Percentiles rank a stretch among this genome's conserved stretches.
These are phyloP conservation scores for Leiothrix lutea DNA, from an alignment of 2,113 vertebrate genomes.

Conservation along the genomic window DNA sequence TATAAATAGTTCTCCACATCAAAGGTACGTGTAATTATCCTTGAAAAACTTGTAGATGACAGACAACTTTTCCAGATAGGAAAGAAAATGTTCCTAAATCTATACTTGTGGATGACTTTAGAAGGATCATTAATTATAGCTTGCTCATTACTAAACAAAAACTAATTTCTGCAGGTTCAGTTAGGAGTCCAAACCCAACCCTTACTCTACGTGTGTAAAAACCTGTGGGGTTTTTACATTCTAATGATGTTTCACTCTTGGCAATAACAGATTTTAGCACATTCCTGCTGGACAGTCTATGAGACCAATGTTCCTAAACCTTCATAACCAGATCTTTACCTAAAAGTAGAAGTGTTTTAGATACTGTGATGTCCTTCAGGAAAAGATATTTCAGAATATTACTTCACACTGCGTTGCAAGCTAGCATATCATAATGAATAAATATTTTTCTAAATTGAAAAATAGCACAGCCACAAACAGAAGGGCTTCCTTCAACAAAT, in stretches of 20 bases:
- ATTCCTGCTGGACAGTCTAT: not conserved
- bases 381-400: not conserved
- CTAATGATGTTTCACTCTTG: not conserved
- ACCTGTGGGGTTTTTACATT: not conserved
- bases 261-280: not conserved
- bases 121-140: not conserved
- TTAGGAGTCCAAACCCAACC: not conserved
- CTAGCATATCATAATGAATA: not conserved
- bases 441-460: not conserved
- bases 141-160: not conserved
- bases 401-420: not conserved
- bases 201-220: not conserved
- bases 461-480: not conserved
- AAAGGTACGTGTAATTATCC: not conserved
- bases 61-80: not conserved
- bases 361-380: not conserved
- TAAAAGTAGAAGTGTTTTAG: not conserved
- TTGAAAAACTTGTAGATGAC: not conserved
- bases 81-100: not conserved
- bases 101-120: not conserved
- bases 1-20: not conserved
- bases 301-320: not conserved
- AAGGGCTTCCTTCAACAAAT: not conserved
- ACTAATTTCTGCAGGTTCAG: not conserved
- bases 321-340: not conserved